Evolutionary conservation across 2,888 invertebrate genomes (phyloP), one percentile per base, ranked within the genome.

Genomic region (Loripinus fragilis): DNA sequence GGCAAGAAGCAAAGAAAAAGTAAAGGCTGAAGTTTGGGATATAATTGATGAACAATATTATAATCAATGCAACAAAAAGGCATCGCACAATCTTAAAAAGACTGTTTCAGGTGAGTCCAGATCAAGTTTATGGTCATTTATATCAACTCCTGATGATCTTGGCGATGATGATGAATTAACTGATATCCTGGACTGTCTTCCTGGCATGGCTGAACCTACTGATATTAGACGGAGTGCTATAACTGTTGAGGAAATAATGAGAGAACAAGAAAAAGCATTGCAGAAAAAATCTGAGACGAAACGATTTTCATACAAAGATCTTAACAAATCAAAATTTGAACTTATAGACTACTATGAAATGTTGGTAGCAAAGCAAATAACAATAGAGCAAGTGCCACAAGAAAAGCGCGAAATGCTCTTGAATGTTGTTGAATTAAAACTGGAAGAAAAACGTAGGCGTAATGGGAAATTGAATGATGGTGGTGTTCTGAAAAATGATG

Each of bases 341-440:
- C 74, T 87, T 12, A 83, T 87, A 38, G 87, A 87, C 67, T 87
- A 87, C 71, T 86, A 86, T 77, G 87, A 87, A 74, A 81, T 86
- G 71, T 65, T 87, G 17, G 85, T 85, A 72, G 71, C 82, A 23
- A 85, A 74, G 38, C 81, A 81, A 68, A 85, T 87, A 41, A 86
- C 85, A 17, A 83, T 84, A 2, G 50, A 80, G 35, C 81, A 84
- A 38, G 79, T 84, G 25, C 81, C 84, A n/a, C 69, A 81, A 68
- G 81, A 84, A 20, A 79, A 84, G 66, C 79, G 84, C 25, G 81
- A 80, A 71, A 81, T 84, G 81, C 60, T 84, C 15, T 50, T 81
- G 68, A 84, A 80, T 70, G 79, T 84, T 55, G 80, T 81, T 3
- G 81, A 84, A 55, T 30, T 81, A 7, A 84, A 81, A 71, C 71